Conservation (phyloP, 2,113 vertebrate genomes). For the Lophura nycthemera region DNA sequence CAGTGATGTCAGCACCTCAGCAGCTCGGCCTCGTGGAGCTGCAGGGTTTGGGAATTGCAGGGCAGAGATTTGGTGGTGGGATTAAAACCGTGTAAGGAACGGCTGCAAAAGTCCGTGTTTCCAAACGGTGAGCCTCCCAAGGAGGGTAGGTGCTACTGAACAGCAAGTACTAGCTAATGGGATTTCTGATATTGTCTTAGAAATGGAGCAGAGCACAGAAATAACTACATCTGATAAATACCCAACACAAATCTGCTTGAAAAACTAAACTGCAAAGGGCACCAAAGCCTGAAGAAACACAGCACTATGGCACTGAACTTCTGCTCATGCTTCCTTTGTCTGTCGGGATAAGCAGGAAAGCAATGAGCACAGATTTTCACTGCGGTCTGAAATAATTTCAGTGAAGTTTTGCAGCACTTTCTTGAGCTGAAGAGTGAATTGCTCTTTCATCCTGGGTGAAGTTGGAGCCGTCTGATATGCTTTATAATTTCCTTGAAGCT, state of each 20-base stretch:
- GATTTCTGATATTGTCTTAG: neutral
- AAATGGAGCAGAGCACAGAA: neutral
- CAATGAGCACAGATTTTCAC: neutral
- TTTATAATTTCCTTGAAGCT: constrained; percentile 22
- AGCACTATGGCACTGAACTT: neutral
- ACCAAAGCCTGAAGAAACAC: neutral
- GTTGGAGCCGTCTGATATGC: neutral
- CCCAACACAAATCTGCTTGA: neutral
- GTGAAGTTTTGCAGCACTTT: constrained; percentile 1
- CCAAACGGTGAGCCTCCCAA: constrained; percentile 1
- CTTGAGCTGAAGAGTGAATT: constrained; percentile 13
- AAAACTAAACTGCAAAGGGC: neutral
- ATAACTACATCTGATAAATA: neutral
- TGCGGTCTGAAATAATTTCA: neutral
- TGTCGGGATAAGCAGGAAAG: neutral
- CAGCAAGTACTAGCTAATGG: neutral
- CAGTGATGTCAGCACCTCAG: no score
- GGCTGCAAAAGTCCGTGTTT: constrained; percentile 15
- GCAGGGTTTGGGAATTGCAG: neutral
- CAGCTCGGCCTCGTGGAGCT: no score
- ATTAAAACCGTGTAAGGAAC: constrained; percentile 52
- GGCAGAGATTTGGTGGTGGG: neutral
- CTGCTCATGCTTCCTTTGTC: neutral
- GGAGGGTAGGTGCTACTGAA: constrained; percentile 33
- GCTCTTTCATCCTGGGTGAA: constrained; percentile 14